A percentile compares a stretch with the other conserved stretches of the same genome.
Conservation (phyloP, 2,797 vertebrate genomes). For the Melanogrammus aeglefinus region DNA sequence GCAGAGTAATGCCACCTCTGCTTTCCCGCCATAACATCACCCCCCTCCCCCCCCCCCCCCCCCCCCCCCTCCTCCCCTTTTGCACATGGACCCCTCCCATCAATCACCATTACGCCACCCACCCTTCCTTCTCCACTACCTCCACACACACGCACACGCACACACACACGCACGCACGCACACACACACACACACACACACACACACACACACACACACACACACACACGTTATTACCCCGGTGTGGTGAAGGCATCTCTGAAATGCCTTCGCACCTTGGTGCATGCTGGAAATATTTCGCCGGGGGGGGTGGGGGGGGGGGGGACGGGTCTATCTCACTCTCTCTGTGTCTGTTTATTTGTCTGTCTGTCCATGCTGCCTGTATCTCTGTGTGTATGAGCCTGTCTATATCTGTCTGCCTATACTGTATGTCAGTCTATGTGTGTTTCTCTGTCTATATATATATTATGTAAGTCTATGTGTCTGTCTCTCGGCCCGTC, state of each 20-base stretch:
- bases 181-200: neutral
- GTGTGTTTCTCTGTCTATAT: neutral
- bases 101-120: conserved; percentile 75
- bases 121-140: neutral
- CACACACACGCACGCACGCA: neutral
- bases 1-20: conserved; percentile 74
- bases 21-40: conserved; percentile 41
- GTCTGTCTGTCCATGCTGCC: neutral
- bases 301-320: conserved; percentile 32
- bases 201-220: no score
- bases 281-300: conserved; percentile 50
- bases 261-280: conserved; percentile 74
- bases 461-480: neutral
- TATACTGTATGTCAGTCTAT: neutral
- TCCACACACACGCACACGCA: neutral
- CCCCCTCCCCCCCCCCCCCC: neutral
- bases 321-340: neutral
- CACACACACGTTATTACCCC: no score
- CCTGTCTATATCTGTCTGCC: neutral
- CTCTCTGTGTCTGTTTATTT: neutral
- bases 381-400: no score
- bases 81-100: conserved; percentile 63
- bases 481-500: neutral
- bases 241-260: conserved; percentile 67
- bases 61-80: neutral